phyloP scores from a whole-genome alignment of 2,888 invertebrate genomes.

The Punctoribates punctum region DNA sequence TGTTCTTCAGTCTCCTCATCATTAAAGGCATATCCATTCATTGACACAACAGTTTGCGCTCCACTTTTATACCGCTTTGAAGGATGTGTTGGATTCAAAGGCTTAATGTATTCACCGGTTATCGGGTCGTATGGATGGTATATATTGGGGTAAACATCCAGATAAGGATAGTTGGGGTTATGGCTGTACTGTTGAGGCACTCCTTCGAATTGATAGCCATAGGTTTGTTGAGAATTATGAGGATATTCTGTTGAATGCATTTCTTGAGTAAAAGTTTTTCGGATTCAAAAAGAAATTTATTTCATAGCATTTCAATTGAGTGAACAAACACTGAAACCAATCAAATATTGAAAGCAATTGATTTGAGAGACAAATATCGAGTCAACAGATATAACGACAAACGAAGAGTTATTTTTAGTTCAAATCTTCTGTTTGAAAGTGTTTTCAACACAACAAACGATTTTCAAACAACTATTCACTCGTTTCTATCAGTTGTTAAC shows the following conservation, averaged over 20 bases:
- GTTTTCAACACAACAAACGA: too few species aligned
- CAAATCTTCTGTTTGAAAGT: too few species aligned
- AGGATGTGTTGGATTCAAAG: neutral
- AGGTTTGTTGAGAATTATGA: neutral
- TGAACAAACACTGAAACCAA: too few species aligned
- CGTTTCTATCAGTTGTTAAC: too few species aligned
- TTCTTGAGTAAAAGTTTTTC: too few species aligned
- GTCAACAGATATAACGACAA: too few species aligned
- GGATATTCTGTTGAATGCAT: neutral
- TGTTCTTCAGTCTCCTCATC: constrained; percentile 33
- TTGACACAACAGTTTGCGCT: neutral
- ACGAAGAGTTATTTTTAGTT: too few species aligned
- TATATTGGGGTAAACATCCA: constrained; percentile 40
- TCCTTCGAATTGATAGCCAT: neutral
- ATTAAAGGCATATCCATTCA: neutral
- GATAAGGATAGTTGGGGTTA: constrained; percentile 23
- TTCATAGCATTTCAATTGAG: too few species aligned
- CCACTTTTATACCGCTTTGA: constrained; percentile 4
- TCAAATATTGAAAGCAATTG: too few species aligned
- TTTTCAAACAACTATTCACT: too few species aligned
- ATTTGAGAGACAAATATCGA: too few species aligned
- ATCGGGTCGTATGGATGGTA: constrained; percentile 43
- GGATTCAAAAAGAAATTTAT: too few species aligned
- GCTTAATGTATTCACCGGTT: constrained; percentile 42
- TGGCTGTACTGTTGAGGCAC: constrained; percentile 22